Conservation (phyloP, 2,888 invertebrate genomes). For the Anarsia innoxiella region DNA sequence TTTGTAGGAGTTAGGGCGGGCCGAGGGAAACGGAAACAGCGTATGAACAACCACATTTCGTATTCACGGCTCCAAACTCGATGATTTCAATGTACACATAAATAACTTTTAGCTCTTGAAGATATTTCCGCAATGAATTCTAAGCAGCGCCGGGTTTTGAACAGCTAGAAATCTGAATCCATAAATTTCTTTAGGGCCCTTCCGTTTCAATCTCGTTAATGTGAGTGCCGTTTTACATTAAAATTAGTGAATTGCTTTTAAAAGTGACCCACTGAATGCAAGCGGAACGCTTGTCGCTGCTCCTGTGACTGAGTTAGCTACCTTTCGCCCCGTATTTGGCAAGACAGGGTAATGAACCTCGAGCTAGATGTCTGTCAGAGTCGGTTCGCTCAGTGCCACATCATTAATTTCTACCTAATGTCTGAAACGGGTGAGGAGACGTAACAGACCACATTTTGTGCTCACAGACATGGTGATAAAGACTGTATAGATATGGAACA, state of each 20-base stretch:
- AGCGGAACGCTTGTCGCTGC: not conserved
- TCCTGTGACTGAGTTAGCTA: not conserved
- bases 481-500: constrained; percentile 24
- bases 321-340: constrained; percentile 10
- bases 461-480: constrained; percentile 28
- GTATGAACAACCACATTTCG: constrained; percentile 4
- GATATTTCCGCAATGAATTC: not conserved
- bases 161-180: no score
- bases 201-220: no score
- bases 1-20: constrained; percentile 28
- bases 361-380: constrained; percentile 45
- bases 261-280: not conserved
- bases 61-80: constrained; percentile 4
- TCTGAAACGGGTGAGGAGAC: constrained; percentile 43
- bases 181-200: no score
- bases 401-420: constrained; percentile 66
- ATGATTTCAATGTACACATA: not conserved
- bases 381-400: constrained; percentile 43
- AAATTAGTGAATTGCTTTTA: no score
- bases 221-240: no score
- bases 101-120: constrained; percentile 3
- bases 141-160: no score
- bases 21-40: constrained; percentile 8
- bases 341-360: constrained; percentile 47
- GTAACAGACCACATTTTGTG: constrained; percentile 47